Evolutionary conservation across 2,797 vertebrate genomes (phyloP).

Genomic region (Meda fulgida): DNA sequence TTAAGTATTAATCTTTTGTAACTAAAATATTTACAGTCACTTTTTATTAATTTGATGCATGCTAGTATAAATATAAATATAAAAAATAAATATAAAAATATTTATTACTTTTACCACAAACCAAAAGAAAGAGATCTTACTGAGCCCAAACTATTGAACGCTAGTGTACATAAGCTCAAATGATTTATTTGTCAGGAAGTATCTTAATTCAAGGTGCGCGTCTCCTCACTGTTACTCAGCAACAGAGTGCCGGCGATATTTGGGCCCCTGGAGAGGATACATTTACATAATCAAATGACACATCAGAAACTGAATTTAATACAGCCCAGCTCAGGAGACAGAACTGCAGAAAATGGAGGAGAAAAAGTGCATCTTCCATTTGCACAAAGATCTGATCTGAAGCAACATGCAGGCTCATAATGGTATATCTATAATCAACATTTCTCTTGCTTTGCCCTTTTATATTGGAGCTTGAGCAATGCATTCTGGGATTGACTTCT

Average conservation of each 20-base stretch:
- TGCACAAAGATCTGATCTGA: neutral
- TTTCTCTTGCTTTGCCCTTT: neutral
- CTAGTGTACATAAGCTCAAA: neutral
- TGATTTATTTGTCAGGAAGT: neutral
- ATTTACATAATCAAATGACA: constrained; percentile 49
- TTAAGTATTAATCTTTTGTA: neutral
- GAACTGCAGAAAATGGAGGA: constrained; percentile 6
- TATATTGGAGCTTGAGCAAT: neutral
- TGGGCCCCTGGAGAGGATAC: constrained; percentile 22
- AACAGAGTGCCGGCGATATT: constrained; percentile 49
- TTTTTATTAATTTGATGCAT: neutral
- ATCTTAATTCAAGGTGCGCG: constrained; percentile 42
- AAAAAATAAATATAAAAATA: neutral
- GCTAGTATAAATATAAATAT: no score
- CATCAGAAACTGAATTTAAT: constrained; percentile 48
- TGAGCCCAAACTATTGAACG: neutral
- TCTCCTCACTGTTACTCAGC: constrained; percentile 55
- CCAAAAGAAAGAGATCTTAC: neutral
- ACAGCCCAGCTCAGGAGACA: neutral
- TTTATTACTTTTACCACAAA: neutral
- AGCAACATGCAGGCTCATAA: neutral
- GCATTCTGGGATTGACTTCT: neutral
- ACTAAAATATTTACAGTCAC: neutral
- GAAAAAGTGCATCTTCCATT: neutral
- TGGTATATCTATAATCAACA: neutral